Base-by-base conservation (phyloP, 2,888 invertebrate genomes). In the Choristoneura rosaceana region DNA sequence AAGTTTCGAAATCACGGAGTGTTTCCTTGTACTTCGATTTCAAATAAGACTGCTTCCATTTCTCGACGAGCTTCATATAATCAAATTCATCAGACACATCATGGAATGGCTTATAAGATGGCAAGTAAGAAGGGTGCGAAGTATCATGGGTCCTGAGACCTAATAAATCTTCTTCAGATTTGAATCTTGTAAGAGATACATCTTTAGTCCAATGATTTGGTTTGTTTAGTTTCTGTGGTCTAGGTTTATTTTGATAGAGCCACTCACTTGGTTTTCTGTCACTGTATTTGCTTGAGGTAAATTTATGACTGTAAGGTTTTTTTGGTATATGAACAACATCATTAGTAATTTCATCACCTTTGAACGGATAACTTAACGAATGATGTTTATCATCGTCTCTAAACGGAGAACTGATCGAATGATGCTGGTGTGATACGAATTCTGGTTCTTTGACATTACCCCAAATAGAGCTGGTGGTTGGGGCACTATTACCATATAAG, bases 101-200 rank as follows among this genome's bases (percentile, higher is more conserved):
- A 58, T 81, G 83, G 66, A 74, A 85, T 2, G 88, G 87, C 62
- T 87, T 88, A 71, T 84, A 90, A 34, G 84, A 82, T 15, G 91
- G 90, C 71, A 90, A 79, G 77, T 92, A 89, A 2, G 89, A 85
- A 10, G 91, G 88, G 71, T 90, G 90, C 15, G 89, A 87, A 0
- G 92, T 89, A 69, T 93, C 93, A 52, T 90, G 92, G 66, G 89
- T 94, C 81, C 93, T 85, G 8, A 94, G 82, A 25, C 87, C 93
- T 67, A 94, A 77, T 70, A 94, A 85, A 82, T 93, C 93, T 80
- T 94, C 94, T 81, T 94, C 94, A 0, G 90, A 88, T 79, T 93
- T 92, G 74, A 88, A 94, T 78, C 89, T 85, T 25, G 82, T 89
- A 45, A 81, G 84, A 33, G 82, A 76, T 60, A 81, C 79, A 75